phyloP scores from a whole-genome alignment of 2,113 vertebrate species.

The Columba janthina region DNA sequence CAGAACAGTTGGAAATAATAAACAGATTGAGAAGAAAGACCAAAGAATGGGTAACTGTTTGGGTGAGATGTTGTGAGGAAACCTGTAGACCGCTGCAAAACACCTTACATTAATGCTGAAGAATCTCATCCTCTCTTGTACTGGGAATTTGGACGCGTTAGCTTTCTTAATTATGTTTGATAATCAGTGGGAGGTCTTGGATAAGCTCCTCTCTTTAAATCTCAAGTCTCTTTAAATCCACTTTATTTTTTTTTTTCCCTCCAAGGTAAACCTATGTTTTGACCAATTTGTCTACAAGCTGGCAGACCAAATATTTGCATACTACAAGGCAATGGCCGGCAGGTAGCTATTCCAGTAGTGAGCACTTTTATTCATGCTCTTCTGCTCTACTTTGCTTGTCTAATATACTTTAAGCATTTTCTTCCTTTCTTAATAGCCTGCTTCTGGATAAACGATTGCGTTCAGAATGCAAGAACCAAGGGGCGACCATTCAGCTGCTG shows the following conservation, averaged over 20 bases:
- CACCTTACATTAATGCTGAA: not conserved
- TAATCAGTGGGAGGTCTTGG: not conserved
- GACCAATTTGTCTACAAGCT: slow-evolving; percentile 92
- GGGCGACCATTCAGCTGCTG: slow-evolving; percentile 81
- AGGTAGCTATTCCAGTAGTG: slow-evolving; percentile 71
- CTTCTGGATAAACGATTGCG: slow-evolving; percentile 87
- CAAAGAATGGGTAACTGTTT: not conserved
- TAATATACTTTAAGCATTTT: not conserved
- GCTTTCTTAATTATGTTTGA: not conserved
- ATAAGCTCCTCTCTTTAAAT: not conserved
- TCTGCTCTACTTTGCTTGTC: not conserved
- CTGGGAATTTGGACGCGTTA: not conserved
- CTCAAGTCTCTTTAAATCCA: not conserved
- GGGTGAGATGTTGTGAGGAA: not conserved
- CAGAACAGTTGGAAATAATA: not conserved
- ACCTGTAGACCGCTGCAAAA: not conserved
- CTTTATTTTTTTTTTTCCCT: not conserved
- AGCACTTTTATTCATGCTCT: not conserved
- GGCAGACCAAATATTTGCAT: slow-evolving; percentile 90
- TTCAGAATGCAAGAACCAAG: slow-evolving; percentile 88
- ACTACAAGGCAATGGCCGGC: slow-evolving; percentile 89
- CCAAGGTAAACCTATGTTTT: slow-evolving; percentile 88
- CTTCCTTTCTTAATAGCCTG: slow-evolving; percentile 68
- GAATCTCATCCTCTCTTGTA: not conserved
- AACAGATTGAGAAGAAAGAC: not conserved